Percentiles rank a stretch among this genome's conserved stretches.
These are phyloP conservation scores for Alviniconcha marisindica DNA, from an alignment of 1,140 invertebrate genomes.

Conservation along the genomic window DNA sequence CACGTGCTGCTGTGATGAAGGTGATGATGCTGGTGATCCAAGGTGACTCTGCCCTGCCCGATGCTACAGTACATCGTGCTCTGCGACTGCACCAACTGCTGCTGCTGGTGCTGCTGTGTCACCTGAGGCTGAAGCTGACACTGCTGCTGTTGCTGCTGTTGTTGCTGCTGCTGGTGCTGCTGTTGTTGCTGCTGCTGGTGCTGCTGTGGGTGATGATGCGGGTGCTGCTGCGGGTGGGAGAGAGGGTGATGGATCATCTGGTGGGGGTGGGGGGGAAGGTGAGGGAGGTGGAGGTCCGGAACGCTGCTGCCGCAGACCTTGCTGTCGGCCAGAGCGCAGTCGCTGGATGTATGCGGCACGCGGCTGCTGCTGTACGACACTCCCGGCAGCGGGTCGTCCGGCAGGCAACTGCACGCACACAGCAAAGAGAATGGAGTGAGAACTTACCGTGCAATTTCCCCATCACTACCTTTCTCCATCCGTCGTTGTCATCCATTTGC, in stretches of 20 bases:
- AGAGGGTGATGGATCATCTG: background rate
- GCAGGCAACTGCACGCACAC: constrained; percentile 55
- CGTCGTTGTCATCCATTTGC: too few species aligned
- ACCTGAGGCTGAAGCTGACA: background rate
- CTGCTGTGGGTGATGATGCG: constrained; percentile 11
- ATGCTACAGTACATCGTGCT: constrained; percentile 20
- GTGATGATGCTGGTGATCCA: background rate
- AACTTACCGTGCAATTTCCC: too few species aligned
- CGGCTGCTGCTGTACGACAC: constrained; percentile 54
- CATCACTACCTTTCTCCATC: too few species aligned
- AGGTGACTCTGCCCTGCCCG: constrained; percentile 5
- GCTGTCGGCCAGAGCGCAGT: background rate
- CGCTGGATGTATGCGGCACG: background rate
- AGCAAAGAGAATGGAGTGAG: too few species aligned
- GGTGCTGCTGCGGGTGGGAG: background rate
- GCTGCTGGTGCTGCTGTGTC: background rate
- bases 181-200: constrained; percentile 6
- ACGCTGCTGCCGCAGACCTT: background rate
- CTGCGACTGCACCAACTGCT: background rate
- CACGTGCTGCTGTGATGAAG: constrained; percentile 25
- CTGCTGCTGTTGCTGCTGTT: constrained; percentile 9
- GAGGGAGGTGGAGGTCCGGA: background rate
- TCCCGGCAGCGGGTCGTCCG: constrained; percentile 61
- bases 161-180: background rate
- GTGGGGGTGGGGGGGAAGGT: background rate